Percentiles rank a stretch among this genome's conserved stretches.
phyloP scores from a whole-genome alignment of 92 coral and sea anemone species.

The Zoanthus gigantus region DNA sequence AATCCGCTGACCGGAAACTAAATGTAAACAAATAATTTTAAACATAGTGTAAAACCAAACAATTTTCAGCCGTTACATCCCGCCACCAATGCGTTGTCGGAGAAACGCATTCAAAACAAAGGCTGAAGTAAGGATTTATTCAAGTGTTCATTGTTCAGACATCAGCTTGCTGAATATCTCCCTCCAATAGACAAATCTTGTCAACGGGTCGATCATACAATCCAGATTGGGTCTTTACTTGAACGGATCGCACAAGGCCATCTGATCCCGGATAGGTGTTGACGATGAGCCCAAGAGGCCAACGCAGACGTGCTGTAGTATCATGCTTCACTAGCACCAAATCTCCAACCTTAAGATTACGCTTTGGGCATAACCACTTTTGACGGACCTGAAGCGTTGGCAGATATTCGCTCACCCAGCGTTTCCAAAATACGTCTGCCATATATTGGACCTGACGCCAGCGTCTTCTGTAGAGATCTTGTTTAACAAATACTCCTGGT shows the following conservation, averaged over 20 bases:
- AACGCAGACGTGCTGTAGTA: slow-evolving; percentile 40
- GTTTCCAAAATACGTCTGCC: slow-evolving; percentile 62
- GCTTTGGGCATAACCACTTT: slow-evolving; percentile 49
- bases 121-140: neutral
- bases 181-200: slow-evolving; percentile 61
- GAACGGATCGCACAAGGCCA: slow-evolving; percentile 59
- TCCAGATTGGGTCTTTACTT: slow-evolving; percentile 56
- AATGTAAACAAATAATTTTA: neutral
- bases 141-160: neutral
- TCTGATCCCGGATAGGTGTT: slow-evolving; percentile 49
- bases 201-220: slow-evolving; percentile 59
- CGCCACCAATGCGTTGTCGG: slow-evolving; percentile 12
- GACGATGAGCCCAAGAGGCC: slow-evolving; percentile 64
- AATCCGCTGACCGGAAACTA: too few species aligned
- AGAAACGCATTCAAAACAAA: neutral
- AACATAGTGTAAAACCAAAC: too few species aligned
- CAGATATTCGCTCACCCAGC: slow-evolving; percentile 57
- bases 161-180: slow-evolving; percentile 48
- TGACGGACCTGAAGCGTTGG: slow-evolving; percentile 54
- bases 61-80: slow-evolving; percentile 6
- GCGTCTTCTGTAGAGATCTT: slow-evolving; percentile 60
- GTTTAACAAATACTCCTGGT: slow-evolving; percentile 54
- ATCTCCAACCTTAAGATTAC: slow-evolving; percentile 53
- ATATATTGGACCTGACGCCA: slow-evolving; percentile 66
- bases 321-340: slow-evolving; percentile 50